Evolutionary conservation across 2,113 vertebrate species (phyloP), one percentile per base, ranked within the genome.

Genomic region (Phylloscopus trochiloides): DNA sequence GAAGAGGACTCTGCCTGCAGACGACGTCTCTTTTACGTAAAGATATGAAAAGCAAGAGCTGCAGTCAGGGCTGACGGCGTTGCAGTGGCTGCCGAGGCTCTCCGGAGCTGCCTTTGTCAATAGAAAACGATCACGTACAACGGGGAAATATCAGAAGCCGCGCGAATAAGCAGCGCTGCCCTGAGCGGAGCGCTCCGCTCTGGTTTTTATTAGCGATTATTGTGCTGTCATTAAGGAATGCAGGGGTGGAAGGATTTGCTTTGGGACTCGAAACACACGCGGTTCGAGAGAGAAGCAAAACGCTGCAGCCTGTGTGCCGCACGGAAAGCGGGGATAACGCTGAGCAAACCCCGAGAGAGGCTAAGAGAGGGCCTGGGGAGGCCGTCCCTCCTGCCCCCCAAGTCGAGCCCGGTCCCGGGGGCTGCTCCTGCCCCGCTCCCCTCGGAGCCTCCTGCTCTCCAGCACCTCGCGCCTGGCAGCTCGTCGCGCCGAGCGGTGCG

Each of bases 211-310:
- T 92, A 82, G 78, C 36, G 66, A 54, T 82, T 38, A 61, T 48
- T 82, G 90, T 81, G 75, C 85, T 76, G 92, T 75, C 88, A 72
- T 86, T 86, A 54, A 57, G 75, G 85, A 93, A 82, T 82, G 96
- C 85, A 81, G 78, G 22, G 67, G 36, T 85, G 75, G 85, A 86
- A 90, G 42, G 50, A 65, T 10, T 87, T 48, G 70, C 90, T 72
- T 48, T 67, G 58, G 81, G 47, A 92, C 71, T 29, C 63, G 3
- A 14, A 88, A 73, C 47, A 36, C 70, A 34, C 8, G 34, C 74
- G 6, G 36, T 51, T 48, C 52, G 16, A 55, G 66, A 48, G 26
- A 28, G 67, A 38, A 45, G 19, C 17, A 20, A 50, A 71, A 21
- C 3, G 17, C 47, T 4, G 42, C 28, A 25, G 54, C 28, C 54